These are phyloP conservation scores for Euura saliciscinereae DNA, from an alignment of 1,140 invertebrate genomes.

Conservation along the genomic window DNA sequence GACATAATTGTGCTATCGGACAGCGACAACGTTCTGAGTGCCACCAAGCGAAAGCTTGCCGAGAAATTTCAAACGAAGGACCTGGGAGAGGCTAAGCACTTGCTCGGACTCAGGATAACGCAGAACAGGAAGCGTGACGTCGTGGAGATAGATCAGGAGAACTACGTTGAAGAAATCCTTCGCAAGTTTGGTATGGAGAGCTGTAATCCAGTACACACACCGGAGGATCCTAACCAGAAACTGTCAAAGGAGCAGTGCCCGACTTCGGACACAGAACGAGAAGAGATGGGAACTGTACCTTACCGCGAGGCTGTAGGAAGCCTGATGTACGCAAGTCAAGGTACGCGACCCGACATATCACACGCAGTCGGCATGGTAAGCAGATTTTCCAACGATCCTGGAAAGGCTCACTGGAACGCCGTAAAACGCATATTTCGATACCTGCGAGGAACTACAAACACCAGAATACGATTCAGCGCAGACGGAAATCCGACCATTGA, in stretches of 20 bases:
- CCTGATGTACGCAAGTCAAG: constrained; percentile 41
- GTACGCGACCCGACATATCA: constrained; percentile 48
- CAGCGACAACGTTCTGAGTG: no score
- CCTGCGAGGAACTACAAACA: constrained; percentile 22
- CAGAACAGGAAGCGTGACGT: no score
- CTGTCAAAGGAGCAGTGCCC: constrained; percentile 29
- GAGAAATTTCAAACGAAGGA: no score
- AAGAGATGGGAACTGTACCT: constrained; percentile 14
- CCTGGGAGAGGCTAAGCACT: no score
- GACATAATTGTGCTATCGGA: no score
- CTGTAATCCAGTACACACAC: constrained; percentile 28
- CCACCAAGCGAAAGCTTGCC: no score
- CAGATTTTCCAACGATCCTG: constrained; percentile 16
- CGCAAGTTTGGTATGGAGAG: constrained; percentile 36
- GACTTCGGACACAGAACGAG: constrained; percentile 16
- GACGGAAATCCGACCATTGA: no score
- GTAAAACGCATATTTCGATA: constrained; percentile 24
- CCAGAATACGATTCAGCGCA: constrained; percentile 8
- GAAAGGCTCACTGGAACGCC: constrained; percentile 19
- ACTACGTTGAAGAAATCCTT: constrained; percentile 33
- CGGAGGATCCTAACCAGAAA: constrained; percentile 30
- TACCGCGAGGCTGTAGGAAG: constrained; percentile 41
- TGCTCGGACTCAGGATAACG: no score
- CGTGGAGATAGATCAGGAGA: constrained; percentile 26
- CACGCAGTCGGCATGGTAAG: constrained; percentile 16